These are phyloP conservation scores for Horisme vitalbata DNA, from an alignment of 2,888 invertebrate species.

Conservation along the genomic window DNA sequence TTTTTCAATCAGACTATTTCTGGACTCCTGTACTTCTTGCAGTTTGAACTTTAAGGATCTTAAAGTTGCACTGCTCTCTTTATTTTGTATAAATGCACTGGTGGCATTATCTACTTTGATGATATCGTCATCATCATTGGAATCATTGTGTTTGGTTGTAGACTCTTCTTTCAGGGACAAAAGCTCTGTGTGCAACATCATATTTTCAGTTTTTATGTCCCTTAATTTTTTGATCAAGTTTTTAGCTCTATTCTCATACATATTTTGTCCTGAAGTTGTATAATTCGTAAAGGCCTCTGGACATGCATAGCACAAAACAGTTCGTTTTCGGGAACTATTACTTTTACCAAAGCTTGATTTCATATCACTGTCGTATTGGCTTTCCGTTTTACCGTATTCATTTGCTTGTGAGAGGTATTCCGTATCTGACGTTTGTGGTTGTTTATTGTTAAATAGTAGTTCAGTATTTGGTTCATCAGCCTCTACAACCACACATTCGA, in stretches of 20 bases:
- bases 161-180: slow-evolving; percentile 50
- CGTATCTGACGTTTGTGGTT: slow-evolving; percentile 40
- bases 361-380: slow-evolving; percentile 34
- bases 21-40: slow-evolving; percentile 56
- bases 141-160: slow-evolving; percentile 32
- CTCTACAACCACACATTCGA: slow-evolving; percentile 53
- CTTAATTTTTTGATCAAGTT: slow-evolving; percentile 64
- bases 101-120: slow-evolving; percentile 51
- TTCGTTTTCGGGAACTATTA: slow-evolving; percentile 29
- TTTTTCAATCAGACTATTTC: slow-evolving; percentile 52
- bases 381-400: slow-evolving; percentile 30
- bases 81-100: slow-evolving; percentile 38
- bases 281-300: slow-evolving; percentile 34
- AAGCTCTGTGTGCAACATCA: slow-evolving; percentile 57
- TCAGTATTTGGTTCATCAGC: slow-evolving; percentile 48
- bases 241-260: slow-evolving; percentile 56
- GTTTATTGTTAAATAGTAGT: slow-evolving; percentile 43
- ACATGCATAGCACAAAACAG: slow-evolving; percentile 40
- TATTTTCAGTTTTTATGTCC: slow-evolving; percentile 68
- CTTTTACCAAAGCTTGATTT: slow-evolving; percentile 22
- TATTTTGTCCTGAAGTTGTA: slow-evolving; percentile 32
- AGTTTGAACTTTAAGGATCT: slow-evolving; percentile 54
- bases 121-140: slow-evolving; percentile 30
- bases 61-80: slow-evolving; percentile 48
- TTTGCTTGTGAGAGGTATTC: slow-evolving; percentile 44